Base-by-base conservation (phyloP, 2,888 invertebrate species). In the Spodoptera picta region DNA sequence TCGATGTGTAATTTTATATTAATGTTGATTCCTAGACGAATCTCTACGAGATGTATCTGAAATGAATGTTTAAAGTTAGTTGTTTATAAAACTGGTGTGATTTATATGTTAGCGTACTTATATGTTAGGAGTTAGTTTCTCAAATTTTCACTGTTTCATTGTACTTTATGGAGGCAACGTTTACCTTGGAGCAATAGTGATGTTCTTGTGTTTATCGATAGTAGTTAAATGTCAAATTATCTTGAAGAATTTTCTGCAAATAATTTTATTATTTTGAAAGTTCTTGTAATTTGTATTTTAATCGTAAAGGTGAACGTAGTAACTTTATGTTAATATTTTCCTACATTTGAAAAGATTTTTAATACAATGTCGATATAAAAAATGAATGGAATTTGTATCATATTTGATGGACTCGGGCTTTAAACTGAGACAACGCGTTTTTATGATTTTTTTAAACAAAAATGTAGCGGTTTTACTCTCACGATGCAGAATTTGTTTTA, bases 1-100 rank as follows among this genome's bases (percentile, higher is more conserved):
- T 90, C 73, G 84, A 83, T 90, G 87, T 90, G 83, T 87, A 80
- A 81, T 77, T 44, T 75, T 65, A 60, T 80, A 69, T n/a, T n/a
- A 78, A 81, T 81, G 73, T 81, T 77, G 64, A 62, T 70, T 66
- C 65, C 75, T 68, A 77, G 51, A 65, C 60, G 75, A 62, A 51
- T 70, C 73, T 77, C 69, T 66, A 74, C 62, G 73, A 70, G 64
- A 24, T 57, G 65, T 70, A 53, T 63, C 60, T 69, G 57, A 77
- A 72, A 54, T 75, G 52, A 69, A 70, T 75, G 77, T 77, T 75
- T 60, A 65, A 73, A 69, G 50, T 61, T 69, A 65, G 60, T 60
- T 61, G 68, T 68, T 76, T 79, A 63, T 67, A 69, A 61, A 78
- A 62, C 66, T 71, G 71, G 77, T 76, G 77, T 79, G 74, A 66